Conservation (phyloP, 2,888 invertebrate species). For the Heteromyza rotundicornis region DNA sequence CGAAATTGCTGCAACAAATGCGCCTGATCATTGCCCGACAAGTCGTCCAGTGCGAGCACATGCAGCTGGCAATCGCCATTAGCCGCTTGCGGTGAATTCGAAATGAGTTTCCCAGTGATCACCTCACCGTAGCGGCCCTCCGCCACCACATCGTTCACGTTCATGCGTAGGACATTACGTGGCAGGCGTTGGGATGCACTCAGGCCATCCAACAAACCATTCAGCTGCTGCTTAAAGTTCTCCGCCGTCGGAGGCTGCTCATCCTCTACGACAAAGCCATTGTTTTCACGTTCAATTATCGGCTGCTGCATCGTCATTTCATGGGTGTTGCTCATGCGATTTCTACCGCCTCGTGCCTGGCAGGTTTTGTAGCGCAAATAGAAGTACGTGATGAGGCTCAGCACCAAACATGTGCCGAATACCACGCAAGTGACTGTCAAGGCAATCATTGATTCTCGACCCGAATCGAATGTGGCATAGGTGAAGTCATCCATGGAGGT, state of each 20-base stretch:
- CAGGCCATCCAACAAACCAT: conserved; percentile 69
- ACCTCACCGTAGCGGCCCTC: conserved; percentile 81
- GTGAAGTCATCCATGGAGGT: conserved; percentile 45
- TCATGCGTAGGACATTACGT: conserved; percentile 74
- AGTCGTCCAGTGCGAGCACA: conserved; percentile 67
- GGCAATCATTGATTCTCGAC: conserved; percentile 59
- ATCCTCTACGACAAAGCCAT: conserved; percentile 78
- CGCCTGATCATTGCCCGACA: conserved; percentile 62
- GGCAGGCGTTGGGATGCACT: conserved; percentile 66
- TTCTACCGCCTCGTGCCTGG: conserved; percentile 26
- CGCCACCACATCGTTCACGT: conserved; percentile 73
- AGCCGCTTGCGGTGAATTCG: conserved; percentile 55
- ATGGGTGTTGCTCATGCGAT: conserved; percentile 65
- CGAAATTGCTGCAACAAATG: conserved; percentile 75
- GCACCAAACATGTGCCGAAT: conserved; percentile 69
- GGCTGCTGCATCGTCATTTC: conserved; percentile 80
- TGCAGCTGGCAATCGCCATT: conserved; percentile 67
- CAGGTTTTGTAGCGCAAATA: conserved; percentile 62
- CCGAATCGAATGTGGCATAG: conserved; percentile 53
- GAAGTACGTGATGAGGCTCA: conserved; percentile 66
- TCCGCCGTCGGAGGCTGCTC: conserved; percentile 72
- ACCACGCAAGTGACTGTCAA: conserved; percentile 73
- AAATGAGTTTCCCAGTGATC: conserved; percentile 71
- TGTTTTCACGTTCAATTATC: conserved; percentile 78
- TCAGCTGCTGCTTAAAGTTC: conserved; percentile 73